A percentile compares a stretch with the other conserved stretches of the same genome.
These are phyloP conservation scores for Xiphorhynchus erythropygius DNA, from an alignment of 2,797 vertebrate genomes.

Conservation along the genomic window DNA sequence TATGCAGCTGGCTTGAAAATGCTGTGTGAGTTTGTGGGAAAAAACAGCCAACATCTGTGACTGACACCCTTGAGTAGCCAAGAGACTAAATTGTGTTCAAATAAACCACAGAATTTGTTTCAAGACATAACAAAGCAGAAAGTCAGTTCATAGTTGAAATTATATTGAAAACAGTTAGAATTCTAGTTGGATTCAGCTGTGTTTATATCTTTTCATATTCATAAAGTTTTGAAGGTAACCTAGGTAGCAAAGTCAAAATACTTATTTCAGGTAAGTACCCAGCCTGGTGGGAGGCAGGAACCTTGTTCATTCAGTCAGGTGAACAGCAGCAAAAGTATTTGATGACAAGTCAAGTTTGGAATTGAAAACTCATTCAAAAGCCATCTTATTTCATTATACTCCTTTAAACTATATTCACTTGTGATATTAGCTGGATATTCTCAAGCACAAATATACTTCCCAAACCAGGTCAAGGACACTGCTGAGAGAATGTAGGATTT, in stretches of 20 bases:
- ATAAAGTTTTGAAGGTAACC: background rate
- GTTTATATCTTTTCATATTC: background rate
- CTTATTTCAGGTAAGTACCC: background rate
- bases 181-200: background rate
- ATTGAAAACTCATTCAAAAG: background rate
- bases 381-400: background rate
- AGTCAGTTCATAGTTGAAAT: background rate
- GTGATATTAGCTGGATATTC: background rate
- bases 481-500: background rate
- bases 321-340: background rate
- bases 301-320: background rate
- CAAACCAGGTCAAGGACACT: constrained; percentile 24
- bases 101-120: background rate
- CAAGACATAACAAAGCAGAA: background rate
- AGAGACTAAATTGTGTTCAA: background rate
- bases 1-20: background rate
- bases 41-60: background rate
- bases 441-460: background rate
- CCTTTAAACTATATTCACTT: background rate
- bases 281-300: background rate
- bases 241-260: background rate
- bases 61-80: background rate
- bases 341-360: background rate
- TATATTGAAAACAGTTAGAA: background rate
- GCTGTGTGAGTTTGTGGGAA: background rate